A percentile compares a stretch with the other conserved stretches of the same genome.
phyloP scores from a whole-genome alignment of 92 coral and sea anemone genomes.

The Epizoanthus illoricatus region DNA sequence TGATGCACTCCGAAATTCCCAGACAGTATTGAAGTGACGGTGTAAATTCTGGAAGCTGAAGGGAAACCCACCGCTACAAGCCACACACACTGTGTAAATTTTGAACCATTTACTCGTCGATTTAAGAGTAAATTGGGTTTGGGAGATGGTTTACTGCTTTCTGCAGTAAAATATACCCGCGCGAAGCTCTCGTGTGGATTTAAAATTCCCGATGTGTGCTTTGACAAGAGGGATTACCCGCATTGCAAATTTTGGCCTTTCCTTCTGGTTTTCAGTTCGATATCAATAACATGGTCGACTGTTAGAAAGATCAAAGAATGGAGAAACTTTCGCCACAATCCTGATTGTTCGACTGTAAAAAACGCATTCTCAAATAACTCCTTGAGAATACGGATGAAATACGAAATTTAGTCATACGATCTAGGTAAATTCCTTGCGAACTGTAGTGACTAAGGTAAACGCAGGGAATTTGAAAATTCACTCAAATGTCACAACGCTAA shows the following conservation, averaged over 20 bases:
- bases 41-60: constrained; percentile 56
- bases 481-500: constrained; percentile 10
- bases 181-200: constrained; percentile 17
- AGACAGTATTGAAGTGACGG: constrained; percentile 41
- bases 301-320: background rate
- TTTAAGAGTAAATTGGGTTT: background rate
- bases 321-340: background rate
- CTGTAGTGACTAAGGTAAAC: constrained; percentile 12
- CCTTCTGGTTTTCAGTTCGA: background rate
- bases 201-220: background rate
- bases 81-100: constrained; percentile 59
- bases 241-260: background rate
- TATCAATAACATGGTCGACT: constrained; percentile 2
- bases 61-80: constrained; percentile 78
- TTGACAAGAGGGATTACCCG: constrained; percentile 17
- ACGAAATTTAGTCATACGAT: constrained; percentile 3
- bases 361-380: background rate
- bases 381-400: background rate
- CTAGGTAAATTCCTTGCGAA: constrained; percentile 15
- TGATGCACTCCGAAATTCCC: constrained; percentile 39
- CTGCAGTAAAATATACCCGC: background rate
- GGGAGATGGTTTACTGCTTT: background rate
- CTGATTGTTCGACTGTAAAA: background rate
- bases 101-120: constrained; percentile 23
- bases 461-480: constrained; percentile 20